Conservation (phyloP, 2,113 vertebrate genomes). For the Oncorhynchus clarkii region DNA sequence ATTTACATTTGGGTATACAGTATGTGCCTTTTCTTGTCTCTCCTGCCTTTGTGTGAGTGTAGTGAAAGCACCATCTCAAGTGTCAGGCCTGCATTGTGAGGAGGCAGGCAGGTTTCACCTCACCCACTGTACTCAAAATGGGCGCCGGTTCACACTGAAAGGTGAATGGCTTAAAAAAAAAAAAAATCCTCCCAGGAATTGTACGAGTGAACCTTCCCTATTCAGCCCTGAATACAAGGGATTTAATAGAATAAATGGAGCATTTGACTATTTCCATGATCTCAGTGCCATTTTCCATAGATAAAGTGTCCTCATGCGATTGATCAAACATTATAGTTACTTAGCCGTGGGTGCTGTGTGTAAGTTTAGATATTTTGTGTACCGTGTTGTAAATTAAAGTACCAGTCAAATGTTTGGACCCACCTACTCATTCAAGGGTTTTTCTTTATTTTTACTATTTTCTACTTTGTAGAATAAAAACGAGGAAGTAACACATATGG, state of each 20-base stretch:
- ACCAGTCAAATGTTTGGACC: no score
- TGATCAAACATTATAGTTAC: neutral
- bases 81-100: conserved; percentile 64
- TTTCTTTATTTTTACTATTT: no score
- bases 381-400: no score
- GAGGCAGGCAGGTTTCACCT: conserved; percentile 61
- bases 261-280: conserved; percentile 36
- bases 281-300: conserved; percentile 12
- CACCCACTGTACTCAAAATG: conserved; percentile 53
- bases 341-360: neutral
- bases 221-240: conserved; percentile 24
- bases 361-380: neutral
- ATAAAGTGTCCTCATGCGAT: conserved; percentile 5
- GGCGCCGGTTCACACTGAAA: conserved; percentile 53
- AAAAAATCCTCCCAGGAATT: conserved; percentile 24
- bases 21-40: conserved; percentile 29
- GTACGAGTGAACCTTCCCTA: conserved; percentile 42
- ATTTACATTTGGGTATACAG: conserved; percentile 1
- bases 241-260: conserved; percentile 27
- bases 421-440: no score
- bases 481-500: no score
- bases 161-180: conserved; percentile 40
- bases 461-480: no score
- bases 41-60: conserved; percentile 38
- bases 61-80: conserved; percentile 54